Base-by-base conservation (phyloP, 2,797 vertebrate species). In the Halcyon badia region DNA sequence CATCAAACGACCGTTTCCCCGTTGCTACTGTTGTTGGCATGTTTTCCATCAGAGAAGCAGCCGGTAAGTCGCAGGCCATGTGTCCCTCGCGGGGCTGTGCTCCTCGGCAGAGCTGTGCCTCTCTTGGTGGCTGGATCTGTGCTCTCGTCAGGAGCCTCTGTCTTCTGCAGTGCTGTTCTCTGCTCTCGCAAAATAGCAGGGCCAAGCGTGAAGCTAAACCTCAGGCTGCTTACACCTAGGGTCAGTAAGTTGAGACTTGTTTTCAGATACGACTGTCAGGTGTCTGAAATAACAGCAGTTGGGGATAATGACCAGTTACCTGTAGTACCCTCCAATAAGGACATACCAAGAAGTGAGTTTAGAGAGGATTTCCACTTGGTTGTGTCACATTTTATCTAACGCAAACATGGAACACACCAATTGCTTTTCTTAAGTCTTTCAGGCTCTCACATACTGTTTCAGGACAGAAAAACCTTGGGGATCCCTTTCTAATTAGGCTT, bases 41-140 rank as follows among this genome's bases (percentile, higher is more conserved):
- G 46, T 69, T 76, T 69, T 57, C 12, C 51, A 6, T 76, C 80
- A 16, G 66, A 81, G 37, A 65, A 82, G 5, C 18, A 11, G 31
- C 49, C 37, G 31, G 31, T 4, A 4, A 54, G 54, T 31, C 1
- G 0, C 2, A 1, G 3, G 2, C 22, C 0, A 0, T 21, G 12
- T 73, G 73, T 83, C 35, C 57, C 31, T 30, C 18, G 2, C 16
- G 39, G 13, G 19, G 9, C 44, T 65, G 3, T 10, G 37, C 60
- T 78, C 68, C 39, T 64, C 9, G 57, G 51, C 68, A 66, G 94
- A 41, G 46, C 64, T 37, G 25, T 52, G 11, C 37, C 20, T 85
- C 58, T 42, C 5, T 70, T 60, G 15, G 56, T 20, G 31, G 11
- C 60, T 77, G 72, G 31, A 24, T 68, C 75, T 71, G 39, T 25